A percentile compares a stretch with the other conserved stretches of the same genome.
These are phyloP conservation scores for Percopsis omiscomaycus DNA, from an alignment of 2,797 vertebrate genomes.

Conservation along the genomic window DNA sequence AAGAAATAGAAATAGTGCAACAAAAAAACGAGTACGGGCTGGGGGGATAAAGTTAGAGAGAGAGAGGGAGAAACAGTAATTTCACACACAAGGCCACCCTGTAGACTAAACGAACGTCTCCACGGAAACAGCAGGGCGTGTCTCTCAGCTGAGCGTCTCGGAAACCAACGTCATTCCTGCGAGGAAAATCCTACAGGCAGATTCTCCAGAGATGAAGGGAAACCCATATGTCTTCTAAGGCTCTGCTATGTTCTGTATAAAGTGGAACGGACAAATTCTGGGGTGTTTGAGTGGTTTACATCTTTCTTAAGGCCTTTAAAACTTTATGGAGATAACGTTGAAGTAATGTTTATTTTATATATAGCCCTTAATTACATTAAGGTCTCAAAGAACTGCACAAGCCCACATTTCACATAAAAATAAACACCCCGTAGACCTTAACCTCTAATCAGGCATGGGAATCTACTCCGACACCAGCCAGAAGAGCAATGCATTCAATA, in stretches of 20 bases:
- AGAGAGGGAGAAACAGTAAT: conserved; percentile 18
- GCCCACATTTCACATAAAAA: no score
- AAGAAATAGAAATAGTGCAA: neutral
- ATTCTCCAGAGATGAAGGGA: conserved; percentile 25
- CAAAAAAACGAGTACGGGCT: neutral
- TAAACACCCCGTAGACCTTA: no score
- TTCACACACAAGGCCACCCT: conserved; percentile 20
- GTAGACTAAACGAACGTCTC: conserved; percentile 18
- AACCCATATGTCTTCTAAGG: neutral
- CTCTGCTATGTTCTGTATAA: neutral
- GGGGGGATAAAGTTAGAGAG: conserved; percentile 2
- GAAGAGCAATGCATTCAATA: no score
- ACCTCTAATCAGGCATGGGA: no score
- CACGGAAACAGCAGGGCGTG: conserved; percentile 28
- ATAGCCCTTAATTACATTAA: no score
- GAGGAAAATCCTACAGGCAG: conserved; percentile 10
- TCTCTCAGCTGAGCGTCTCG: conserved; percentile 12
- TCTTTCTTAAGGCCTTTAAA: neutral
- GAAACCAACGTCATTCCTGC: conserved; percentile 31
- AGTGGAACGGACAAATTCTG: neutral
- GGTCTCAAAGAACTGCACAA: no score
- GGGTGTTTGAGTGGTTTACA: neutral
- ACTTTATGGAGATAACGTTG: no score
- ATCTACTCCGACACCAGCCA: no score
- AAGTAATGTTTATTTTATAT: no score